Evolutionary conservation across 2,113 vertebrate species (phyloP), one percentile per base, ranked within the genome.

Genomic region (Chloropsis cyanopogon): DNA sequence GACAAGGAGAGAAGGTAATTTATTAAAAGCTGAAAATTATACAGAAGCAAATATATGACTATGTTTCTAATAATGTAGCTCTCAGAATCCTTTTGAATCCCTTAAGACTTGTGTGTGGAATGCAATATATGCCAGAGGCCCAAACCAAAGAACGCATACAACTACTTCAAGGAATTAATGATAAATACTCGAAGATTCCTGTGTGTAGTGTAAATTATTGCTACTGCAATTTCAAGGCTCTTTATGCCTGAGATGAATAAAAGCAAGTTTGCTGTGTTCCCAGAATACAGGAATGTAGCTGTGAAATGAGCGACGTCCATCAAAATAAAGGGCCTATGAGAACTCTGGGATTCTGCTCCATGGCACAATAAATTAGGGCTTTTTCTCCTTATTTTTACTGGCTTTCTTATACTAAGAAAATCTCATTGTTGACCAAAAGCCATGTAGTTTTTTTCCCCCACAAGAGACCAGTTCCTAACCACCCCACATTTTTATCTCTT

Each of bases 81-180:
- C 56, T 79, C 49, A 65, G 61, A 92, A 76, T 82, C 75, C 78
- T 82, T 82, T 68, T 72, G 57, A 95, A 90, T 31, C 50, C 44
- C 75, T 85, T 57, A 72, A 79, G 57, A 54, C 46, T 85, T 57
- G 21, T 14, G 41, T 87, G 53, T 76, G 66, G 88, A 95, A 93
- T 82, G 79, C 66, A 82, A 2, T 69, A 72, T 20, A 29, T 86
- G 90, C 82, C 4, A 2, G 54, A 64, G 71, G 66, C 71, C 73
- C 63, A 76, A 90, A 93, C 44, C 63, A 88, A 95, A 82, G 90
- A 60, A 61, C 4, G 0, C 15, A 22, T 11, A 82, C 24, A 88
- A 73, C 69, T 93, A 82, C 86, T 88, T 85, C 59, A 80, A 82
- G n/a, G 75, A 92, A 82, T 87, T 94, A 79, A 90, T 77, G 70